These are phyloP conservation scores for Prenolepis imparis DNA, from an alignment of 2,888 invertebrate genomes.

Conservation along the genomic window DNA sequence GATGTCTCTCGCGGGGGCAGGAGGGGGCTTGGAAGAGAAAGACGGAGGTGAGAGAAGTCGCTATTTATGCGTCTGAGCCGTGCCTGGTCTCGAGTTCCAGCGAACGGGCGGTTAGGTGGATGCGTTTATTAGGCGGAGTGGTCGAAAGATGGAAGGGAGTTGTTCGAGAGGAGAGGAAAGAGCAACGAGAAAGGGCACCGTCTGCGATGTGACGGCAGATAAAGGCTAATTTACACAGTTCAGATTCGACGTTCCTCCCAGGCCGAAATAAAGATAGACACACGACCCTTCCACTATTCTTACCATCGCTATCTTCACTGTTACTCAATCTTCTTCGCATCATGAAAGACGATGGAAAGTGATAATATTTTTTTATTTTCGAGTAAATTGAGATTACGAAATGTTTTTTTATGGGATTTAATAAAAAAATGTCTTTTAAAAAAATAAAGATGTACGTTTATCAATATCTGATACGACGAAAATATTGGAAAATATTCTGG, in stretches of 20 bases:
- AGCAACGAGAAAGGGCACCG: slow-evolving; percentile 42
- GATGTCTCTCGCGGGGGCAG: slow-evolving; percentile 19
- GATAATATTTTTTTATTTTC: slow-evolving; percentile 5
- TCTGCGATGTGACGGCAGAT: slow-evolving; percentile 50
- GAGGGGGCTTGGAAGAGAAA: slow-evolving; percentile 31
- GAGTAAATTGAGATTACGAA: neutral
- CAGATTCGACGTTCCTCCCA: slow-evolving; percentile 35
- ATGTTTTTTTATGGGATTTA: neutral
- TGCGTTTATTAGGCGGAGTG: slow-evolving; percentile 71
- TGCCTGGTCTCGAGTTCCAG: slow-evolving; percentile 67
- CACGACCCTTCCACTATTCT: neutral
- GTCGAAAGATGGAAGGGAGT: slow-evolving; percentile 5
- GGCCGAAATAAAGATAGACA: slow-evolving; percentile 7
- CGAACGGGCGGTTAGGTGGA: slow-evolving; percentile 64
- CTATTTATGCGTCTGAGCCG: slow-evolving; percentile 76
- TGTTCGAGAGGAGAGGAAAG: neutral
- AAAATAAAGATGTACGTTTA: neutral
- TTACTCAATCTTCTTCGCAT: slow-evolving; percentile 5
- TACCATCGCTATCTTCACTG: slow-evolving; percentile 23
- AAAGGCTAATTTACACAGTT: slow-evolving; percentile 40
- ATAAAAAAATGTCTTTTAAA: neutral
- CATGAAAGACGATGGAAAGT: slow-evolving; percentile 1
- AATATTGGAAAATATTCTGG: neutral
- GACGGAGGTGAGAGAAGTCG: slow-evolving; percentile 49
- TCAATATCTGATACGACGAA: neutral